These are phyloP conservation scores for Onchidella celtica DNA, from an alignment of 2,888 invertebrate species.

Conservation along the genomic window DNA sequence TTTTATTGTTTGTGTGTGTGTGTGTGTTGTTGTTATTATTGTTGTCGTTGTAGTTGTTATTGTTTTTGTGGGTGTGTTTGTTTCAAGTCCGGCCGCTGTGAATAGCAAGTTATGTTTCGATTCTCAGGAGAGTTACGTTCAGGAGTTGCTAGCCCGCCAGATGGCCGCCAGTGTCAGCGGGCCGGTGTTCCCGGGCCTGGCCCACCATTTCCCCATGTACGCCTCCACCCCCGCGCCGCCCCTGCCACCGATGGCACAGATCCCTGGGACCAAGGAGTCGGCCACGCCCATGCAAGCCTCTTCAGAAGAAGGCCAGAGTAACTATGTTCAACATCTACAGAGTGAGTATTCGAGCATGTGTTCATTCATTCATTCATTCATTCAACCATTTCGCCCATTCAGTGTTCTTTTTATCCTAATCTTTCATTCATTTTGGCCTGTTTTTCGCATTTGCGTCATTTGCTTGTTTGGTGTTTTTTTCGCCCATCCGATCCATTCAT, in stretches of 20 bases:
- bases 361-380: not conserved
- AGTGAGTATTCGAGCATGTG: constrained; percentile 59
- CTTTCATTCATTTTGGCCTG: too few species aligned
- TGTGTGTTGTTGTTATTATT: not conserved
- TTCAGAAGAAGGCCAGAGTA: constrained; percentile 67
- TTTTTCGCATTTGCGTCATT: too few species aligned
- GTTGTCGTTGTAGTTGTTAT: constrained; percentile 1
- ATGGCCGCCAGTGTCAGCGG: constrained; percentile 63
- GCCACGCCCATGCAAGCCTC: constrained; percentile 50
- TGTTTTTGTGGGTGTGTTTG: not conserved
- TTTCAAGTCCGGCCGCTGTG: not conserved
- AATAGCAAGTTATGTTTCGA: constrained; percentile 29
- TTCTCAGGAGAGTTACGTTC: constrained; percentile 73
- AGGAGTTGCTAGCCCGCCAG: constrained; percentile 74
- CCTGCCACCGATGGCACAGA: constrained; percentile 82
- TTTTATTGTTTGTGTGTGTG: not conserved
- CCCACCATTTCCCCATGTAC: constrained; percentile 74
- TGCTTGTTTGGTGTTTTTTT: too few species aligned
- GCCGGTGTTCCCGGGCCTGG: constrained; percentile 67
- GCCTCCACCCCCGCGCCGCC: constrained; percentile 80
- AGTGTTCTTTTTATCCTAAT: too few species aligned
- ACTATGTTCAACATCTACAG: constrained; percentile 72
- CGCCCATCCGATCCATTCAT: too few species aligned
- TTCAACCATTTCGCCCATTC: too few species aligned
- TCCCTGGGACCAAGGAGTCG: constrained; percentile 81